Evolutionary conservation across 2,797 vertebrate species (phyloP), one percentile per base, ranked within the genome.

Genomic region (Myripristis jacobus): DNA sequence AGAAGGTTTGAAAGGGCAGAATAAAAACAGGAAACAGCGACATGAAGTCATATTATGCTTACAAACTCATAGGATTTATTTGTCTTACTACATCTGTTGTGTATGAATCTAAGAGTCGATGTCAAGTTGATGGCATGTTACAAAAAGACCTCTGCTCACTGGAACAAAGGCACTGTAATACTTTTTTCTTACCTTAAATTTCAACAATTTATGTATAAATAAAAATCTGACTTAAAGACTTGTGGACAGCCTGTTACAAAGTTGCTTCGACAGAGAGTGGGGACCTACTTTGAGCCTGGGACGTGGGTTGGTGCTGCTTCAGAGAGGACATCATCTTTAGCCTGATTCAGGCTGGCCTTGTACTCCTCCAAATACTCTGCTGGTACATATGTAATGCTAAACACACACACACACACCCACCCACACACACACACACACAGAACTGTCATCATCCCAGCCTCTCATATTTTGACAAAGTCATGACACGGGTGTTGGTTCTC

Each of bases 331-430:
- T 88, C 91, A 43, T 93, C 94, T 79, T 89, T 87, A 9, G 83
- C 81, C 63, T 93, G 94, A 70, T 89, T 92, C 41, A 94, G 81
- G 90, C 87, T 89, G 69, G 90, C 80, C 87, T 92, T 96, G 92
- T 98, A 98, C 72, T 98, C 95, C 48, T 96, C 95, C 82, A 99
- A 93, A 87, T 97, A 95, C 82, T 98, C 97, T 58, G 94, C 95
- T 69, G 96, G 95, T 78, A 99, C 96, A 79, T 98, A 99, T 0
- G 93, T 96, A 88, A 99, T 96, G 89, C 98, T 99, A 90, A 59
- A 78, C 93, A 94, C 51, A 91, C 78, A 85, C 70, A 77, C 53
- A 61, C 68, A 68, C 50, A 81, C 43, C 63, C 1, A 63, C 34
- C 50, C 56, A 77, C n/a, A 53, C 63, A 74, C 67, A 77, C 29